Evolutionary conservation across 2,113 vertebrate species (phyloP).

Genomic region (Arizona elegans): DNA sequence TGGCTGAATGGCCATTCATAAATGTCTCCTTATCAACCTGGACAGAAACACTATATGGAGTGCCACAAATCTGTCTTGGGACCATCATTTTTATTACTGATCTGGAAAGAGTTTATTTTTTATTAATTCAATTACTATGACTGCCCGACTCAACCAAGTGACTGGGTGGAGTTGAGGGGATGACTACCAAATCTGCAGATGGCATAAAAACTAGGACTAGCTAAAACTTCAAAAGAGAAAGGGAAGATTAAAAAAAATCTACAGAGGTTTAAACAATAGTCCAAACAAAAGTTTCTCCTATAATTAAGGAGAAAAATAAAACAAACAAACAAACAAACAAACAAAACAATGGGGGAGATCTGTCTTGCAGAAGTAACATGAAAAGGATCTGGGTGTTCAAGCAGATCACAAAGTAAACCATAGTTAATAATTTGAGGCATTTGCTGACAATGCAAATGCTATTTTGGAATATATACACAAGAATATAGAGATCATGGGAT

Average conservation of each 20-base stretch:
- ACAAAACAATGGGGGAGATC: background rate
- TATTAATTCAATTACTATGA: background rate
- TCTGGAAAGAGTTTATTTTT: background rate
- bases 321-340: background rate
- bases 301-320: background rate
- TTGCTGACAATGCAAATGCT: background rate
- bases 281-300: background rate
- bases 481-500: background rate
- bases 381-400: background rate
- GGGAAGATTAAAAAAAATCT: background rate
- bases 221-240: background rate
- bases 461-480: background rate
- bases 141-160: background rate
- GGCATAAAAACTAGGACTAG: background rate
- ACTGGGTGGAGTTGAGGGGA: background rate
- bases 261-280: background rate
- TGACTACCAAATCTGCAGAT: background rate
- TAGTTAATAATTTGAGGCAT: background rate
- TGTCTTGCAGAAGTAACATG: background rate
- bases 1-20: background rate
- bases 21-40: background rate
- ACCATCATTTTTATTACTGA: background rate
- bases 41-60: background rate
- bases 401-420: background rate
- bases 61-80: background rate